These are phyloP conservation scores for Allacma fusca DNA, from an alignment of 2,888 invertebrate genomes.

Conservation along the genomic window DNA sequence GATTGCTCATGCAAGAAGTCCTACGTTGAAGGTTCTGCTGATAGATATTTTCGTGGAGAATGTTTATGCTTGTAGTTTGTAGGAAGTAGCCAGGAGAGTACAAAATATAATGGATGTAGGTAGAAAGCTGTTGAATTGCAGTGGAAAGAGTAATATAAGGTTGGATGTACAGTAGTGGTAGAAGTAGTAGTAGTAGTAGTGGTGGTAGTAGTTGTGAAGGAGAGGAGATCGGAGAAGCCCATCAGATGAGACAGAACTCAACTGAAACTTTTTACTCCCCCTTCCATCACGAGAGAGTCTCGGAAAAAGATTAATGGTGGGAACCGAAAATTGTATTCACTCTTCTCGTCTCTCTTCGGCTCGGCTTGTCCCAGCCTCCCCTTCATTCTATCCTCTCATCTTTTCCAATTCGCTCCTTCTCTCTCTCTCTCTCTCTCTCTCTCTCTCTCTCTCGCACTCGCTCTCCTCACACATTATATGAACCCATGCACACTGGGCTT, in stretches of 20 bases:
- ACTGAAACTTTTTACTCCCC: slow-evolving; percentile 36
- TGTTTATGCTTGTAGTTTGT: no score
- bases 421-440: background rate
- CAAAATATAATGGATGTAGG: no score
- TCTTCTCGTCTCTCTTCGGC: slow-evolving; percentile 43
- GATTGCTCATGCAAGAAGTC: no score
- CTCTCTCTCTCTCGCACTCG: background rate
- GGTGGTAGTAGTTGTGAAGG: background rate
- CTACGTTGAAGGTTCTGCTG: no score
- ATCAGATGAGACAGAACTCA: slow-evolving; percentile 33
- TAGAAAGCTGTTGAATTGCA: no score
- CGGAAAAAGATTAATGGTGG: slow-evolving; percentile 55
- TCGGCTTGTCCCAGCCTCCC: slow-evolving; percentile 27
- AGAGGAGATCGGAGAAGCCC: slow-evolving; percentile 6
- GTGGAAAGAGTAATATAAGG: no score
- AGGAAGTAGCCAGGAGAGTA: no score
- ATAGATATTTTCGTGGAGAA: no score
- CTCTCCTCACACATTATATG: background rate
- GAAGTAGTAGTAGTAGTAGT: background rate
- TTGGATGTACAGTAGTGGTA: background rate
- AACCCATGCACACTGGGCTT: background rate
- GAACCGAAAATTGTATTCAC: slow-evolving; percentile 53
- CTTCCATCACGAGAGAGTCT: slow-evolving; percentile 51
- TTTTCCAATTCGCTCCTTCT: slow-evolving; percentile 32
- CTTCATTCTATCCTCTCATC: slow-evolving; percentile 23